Evolutionary conservation across 2,888 invertebrate genomes (phyloP).

Genomic region (Helleia helle): DNA sequence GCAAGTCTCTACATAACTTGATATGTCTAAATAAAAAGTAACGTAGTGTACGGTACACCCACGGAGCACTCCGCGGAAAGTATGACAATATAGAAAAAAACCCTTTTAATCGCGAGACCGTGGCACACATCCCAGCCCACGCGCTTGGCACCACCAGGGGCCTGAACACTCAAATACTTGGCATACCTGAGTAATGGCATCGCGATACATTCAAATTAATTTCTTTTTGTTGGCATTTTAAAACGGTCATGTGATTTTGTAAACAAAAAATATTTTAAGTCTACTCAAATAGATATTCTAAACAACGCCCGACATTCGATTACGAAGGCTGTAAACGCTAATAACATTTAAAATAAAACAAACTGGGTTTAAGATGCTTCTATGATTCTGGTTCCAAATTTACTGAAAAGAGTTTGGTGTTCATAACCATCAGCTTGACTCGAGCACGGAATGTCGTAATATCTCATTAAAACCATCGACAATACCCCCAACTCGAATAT

Average conservation of each 20-base stretch:
- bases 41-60: conserved; percentile 32
- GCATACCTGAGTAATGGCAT: conserved; percentile 29
- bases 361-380: conserved; percentile 33
- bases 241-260: conserved; percentile 8
- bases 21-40: too few relatives aligned
- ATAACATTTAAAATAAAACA: conserved; percentile 25
- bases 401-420: conserved; percentile 65
- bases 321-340: neutral
- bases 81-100: conserved; percentile 34
- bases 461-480: conserved; percentile 57
- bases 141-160: conserved; percentile 42
- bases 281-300: neutral
- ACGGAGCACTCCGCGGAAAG: conserved; percentile 35
- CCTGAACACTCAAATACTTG: conserved; percentile 36
- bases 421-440: conserved; percentile 50
- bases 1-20: too few relatives aligned
- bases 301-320: neutral
- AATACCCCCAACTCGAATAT: conserved; percentile 33
- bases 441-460: conserved; percentile 58
- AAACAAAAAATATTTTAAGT: conserved; percentile 10
- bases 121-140: conserved; percentile 55
- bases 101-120: conserved; percentile 41
- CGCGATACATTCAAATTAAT: conserved; percentile 21
- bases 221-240: conserved; percentile 22
- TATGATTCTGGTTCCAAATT: conserved; percentile 39